Percentiles rank a stretch among this genome's conserved stretches.
These are phyloP conservation scores for Falco naumanni DNA, from an alignment of 2,797 vertebrate genomes.

Conservation along the genomic window DNA sequence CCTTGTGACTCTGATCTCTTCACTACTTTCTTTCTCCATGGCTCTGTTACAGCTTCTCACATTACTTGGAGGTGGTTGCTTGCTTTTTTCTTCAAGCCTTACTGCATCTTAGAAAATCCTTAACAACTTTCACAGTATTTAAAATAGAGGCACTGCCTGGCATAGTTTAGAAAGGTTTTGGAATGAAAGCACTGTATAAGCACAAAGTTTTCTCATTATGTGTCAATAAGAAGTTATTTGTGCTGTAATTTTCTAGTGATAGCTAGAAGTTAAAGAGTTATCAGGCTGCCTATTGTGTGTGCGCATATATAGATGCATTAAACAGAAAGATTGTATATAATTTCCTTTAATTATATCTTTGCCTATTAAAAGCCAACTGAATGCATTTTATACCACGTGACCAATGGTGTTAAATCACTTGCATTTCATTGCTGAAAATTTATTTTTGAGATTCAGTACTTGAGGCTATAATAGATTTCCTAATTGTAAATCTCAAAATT, in stretches of 20 bases:
- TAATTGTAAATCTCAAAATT: constrained; percentile 65
- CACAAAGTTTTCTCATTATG: constrained; percentile 30
- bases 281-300: constrained; percentile 23
- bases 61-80: background rate
- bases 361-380: constrained; percentile 55
- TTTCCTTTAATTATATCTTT: constrained; percentile 67
- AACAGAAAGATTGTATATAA: constrained; percentile 59
- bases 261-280: constrained; percentile 34
- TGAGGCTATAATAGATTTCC: constrained; percentile 59
- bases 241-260: constrained; percentile 11
- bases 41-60: background rate
- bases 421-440: constrained; percentile 56
- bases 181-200: background rate
- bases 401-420: constrained; percentile 58
- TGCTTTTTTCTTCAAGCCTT: background rate
- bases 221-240: constrained; percentile 20
- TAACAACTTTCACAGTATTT: background rate
- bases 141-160: background rate
- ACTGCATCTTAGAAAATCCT: background rate
- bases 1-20: background rate
- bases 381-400: constrained; percentile 50
- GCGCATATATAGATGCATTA: constrained; percentile 28
- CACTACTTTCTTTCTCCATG: background rate
- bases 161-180: background rate
- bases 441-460: constrained; percentile 58